Conservation (phyloP, 1,140 invertebrate genomes). For the Chionoecetes opilio region DNA sequence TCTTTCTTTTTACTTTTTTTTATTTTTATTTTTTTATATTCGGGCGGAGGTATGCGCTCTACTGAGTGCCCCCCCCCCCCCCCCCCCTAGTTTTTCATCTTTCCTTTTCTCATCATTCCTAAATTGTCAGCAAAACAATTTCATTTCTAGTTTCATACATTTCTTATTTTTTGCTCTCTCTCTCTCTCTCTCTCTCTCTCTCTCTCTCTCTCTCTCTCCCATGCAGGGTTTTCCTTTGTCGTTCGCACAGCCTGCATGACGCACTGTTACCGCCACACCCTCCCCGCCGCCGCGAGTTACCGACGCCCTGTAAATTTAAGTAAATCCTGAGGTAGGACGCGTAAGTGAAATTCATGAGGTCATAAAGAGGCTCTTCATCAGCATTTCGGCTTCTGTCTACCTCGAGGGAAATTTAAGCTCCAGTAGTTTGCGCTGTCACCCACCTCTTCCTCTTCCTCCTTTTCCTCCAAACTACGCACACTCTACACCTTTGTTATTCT, state of each 20-base stretch:
- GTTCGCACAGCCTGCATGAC: background rate
- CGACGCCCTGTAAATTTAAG: slow-evolving; percentile 23
- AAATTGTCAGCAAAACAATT: too few species aligned
- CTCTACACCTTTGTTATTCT: background rate
- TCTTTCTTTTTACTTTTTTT: too few species aligned
- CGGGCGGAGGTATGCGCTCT: too few species aligned
- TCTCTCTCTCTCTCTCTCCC: background rate
- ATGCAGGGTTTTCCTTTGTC: background rate
- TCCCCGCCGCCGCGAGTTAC: background rate
- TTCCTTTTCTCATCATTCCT: too few species aligned
- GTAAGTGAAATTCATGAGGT: slow-evolving; percentile 50
- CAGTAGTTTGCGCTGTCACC: background rate
- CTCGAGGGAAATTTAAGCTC: slow-evolving; percentile 31
- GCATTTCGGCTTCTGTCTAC: slow-evolving; percentile 53
- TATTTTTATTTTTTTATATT: too few species aligned
- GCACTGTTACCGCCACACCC: background rate
- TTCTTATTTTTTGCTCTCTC: background rate
- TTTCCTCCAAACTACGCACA: background rate
- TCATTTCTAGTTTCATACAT: too few species aligned
- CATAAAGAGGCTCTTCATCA: slow-evolving; percentile 45
- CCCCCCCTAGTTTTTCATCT: background rate
- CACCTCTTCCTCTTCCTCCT: background rate
- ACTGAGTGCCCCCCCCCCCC: background rate
- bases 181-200: slow-evolving; percentile 27
- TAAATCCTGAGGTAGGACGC: slow-evolving; percentile 53